These are phyloP conservation scores for Chitala chitala DNA, from an alignment of 2,113 vertebrate species.

Conservation along the genomic window DNA sequence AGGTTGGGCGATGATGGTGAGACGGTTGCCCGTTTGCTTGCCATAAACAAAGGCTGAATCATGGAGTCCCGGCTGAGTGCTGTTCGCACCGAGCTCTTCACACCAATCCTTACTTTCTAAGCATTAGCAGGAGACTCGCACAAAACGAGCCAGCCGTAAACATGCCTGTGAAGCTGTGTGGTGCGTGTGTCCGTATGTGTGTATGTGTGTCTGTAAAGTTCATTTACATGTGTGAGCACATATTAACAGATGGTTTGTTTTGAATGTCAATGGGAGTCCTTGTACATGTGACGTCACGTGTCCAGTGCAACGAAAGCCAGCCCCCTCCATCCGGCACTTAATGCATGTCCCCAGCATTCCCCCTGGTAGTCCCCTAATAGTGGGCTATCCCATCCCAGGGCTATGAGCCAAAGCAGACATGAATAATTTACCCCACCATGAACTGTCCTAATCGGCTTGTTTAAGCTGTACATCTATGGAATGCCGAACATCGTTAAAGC, in stretches of 20 bases:
- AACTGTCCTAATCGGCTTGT: slow-evolving; percentile 43
- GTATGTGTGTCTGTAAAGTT: background rate
- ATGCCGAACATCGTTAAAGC: slow-evolving; percentile 46
- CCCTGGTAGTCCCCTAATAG: slow-evolving; percentile 17
- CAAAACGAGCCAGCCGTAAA: too few species aligned
- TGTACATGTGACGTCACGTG: background rate
- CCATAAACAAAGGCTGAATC: background rate
- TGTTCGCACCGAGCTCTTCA: background rate
- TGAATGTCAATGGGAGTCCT: background rate
- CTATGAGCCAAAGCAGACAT: slow-evolving; percentile 49
- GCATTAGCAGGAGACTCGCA: background rate
- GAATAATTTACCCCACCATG: slow-evolving; percentile 56
- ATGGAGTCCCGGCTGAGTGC: background rate
- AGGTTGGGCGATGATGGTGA: background rate
- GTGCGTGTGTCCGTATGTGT: background rate
- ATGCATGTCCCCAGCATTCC: too few species aligned
- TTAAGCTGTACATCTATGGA: slow-evolving; percentile 48
- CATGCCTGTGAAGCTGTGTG: too few species aligned
- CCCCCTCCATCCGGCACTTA: background rate
- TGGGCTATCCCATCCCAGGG: slow-evolving; percentile 46
- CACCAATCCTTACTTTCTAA: background rate
- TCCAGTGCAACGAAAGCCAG: background rate
- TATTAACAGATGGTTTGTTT: slow-evolving; percentile 1
- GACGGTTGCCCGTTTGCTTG: background rate
- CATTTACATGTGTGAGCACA: slow-evolving; percentile 15